These are phyloP conservation scores for Ichneumoninae sp. DNA, from an alignment of 2,888 invertebrate species.

Conservation along the genomic window DNA sequence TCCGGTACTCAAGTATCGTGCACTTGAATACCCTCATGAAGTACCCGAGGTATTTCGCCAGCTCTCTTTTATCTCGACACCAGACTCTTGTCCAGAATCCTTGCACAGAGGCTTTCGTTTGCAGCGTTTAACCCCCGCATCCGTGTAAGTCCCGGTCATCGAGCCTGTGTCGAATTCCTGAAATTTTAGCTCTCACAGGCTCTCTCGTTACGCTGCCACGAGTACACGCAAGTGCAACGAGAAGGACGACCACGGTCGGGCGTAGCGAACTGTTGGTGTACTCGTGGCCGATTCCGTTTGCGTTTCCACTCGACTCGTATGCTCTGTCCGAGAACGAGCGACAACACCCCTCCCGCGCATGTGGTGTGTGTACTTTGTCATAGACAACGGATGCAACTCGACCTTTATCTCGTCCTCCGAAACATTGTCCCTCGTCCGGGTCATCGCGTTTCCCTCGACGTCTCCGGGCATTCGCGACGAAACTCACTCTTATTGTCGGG, in stretches of 20 bases:
- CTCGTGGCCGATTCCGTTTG: conserved; percentile 57
- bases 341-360: not conserved
- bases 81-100: not conserved
- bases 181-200: not conserved
- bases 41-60: no score
- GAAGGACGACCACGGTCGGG: not conserved
- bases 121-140: not conserved
- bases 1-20: no score
- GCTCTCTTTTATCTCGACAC: not conserved
- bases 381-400: conserved; percentile 17
- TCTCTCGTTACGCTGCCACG: not conserved
- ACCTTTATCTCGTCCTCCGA: not conserved
- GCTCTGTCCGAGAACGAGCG: not conserved
- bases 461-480: conserved; percentile 2
- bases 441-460: conserved; percentile 4
- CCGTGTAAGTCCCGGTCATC: not conserved
- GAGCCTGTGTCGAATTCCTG: not conserved
- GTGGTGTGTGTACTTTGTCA: conserved; percentile 33
- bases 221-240: not conserved
- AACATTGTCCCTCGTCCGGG: not conserved
- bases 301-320: conserved; percentile 43
- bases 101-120: not conserved
- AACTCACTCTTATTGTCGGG: conserved; percentile 14
- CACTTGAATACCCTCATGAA: no score
- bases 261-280: not conserved